These are phyloP conservation scores for Danio albolineatus DNA, from an alignment of 2,797 vertebrate genomes.

Conservation along the genomic window DNA sequence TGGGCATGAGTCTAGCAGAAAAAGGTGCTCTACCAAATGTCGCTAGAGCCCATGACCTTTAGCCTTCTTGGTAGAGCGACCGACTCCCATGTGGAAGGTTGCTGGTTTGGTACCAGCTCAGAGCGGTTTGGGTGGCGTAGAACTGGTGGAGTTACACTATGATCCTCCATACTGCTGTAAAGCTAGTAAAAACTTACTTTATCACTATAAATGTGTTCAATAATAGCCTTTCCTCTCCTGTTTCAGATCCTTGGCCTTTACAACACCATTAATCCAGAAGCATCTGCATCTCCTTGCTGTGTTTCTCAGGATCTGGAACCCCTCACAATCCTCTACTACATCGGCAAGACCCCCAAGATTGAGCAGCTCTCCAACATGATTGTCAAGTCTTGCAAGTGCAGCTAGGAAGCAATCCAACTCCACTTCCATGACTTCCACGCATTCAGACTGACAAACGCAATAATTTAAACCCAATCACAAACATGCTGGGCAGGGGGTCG, in stretches of 20 bases:
- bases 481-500: slow-evolving; percentile 40
- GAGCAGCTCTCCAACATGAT: slow-evolving; percentile 99
- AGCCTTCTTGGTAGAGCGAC: too few species aligned
- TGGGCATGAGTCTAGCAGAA: too few species aligned
- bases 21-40: too few species aligned
- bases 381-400: slow-evolving; percentile 98
- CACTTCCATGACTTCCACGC: slow-evolving; percentile 54
- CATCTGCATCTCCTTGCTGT: slow-evolving; percentile 94
- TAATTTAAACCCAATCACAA: slow-evolving; percentile 56
- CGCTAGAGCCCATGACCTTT: too few species aligned
- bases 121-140: too few species aligned
- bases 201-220: not conserved
- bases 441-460: slow-evolving; percentile 56
- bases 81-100: too few species aligned
- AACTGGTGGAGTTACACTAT: too few species aligned
- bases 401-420: slow-evolving; percentile 78
- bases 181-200: not conserved
- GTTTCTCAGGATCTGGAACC: slow-evolving; percentile 97
- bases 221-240: slow-evolving; percentile 3
- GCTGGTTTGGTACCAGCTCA: too few species aligned
- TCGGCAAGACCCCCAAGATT: slow-evolving; percentile 95
- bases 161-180: not conserved
- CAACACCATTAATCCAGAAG: slow-evolving; percentile 96
- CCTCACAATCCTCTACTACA: slow-evolving; percentile 95
- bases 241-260: slow-evolving; percentile 92